phyloP scores from a whole-genome alignment of 2,113 vertebrate genomes.

The Fulmarus glacialis region DNA sequence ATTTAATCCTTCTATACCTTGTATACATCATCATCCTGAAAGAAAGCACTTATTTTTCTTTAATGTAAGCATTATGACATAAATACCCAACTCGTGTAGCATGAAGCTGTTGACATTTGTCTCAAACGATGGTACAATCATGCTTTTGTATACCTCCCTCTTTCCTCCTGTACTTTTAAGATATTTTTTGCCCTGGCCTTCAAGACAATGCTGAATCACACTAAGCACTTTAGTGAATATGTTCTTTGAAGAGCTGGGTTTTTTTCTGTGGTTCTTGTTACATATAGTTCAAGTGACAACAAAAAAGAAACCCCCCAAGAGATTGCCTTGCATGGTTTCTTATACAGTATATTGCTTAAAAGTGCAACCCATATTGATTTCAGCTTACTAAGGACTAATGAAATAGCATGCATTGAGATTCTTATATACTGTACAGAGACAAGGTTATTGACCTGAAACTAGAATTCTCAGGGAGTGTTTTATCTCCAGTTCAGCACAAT shows the following conservation, averaged over 20 bases:
- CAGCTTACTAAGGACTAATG: neutral
- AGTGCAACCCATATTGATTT: neutral
- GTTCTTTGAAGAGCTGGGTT: neutral
- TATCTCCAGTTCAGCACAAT: neutral
- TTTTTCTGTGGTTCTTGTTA: neutral
- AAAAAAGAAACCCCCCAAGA: neutral
- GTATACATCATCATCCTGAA: neutral
- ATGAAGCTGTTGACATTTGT: neutral
- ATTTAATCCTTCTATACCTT: neutral
- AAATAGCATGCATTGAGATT: neutral
- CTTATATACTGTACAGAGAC: neutral
- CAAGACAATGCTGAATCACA: neutral
- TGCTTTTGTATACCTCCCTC: neutral
- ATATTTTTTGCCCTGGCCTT: neutral
- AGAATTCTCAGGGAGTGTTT: neutral
- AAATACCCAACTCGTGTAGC: neutral
- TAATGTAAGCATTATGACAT: neutral
- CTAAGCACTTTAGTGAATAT: neutral
- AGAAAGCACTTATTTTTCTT: neutral
- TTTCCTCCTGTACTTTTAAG: neutral
- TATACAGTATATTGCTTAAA: neutral
- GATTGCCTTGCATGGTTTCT: neutral
- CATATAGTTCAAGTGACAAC: neutral
- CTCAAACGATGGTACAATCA: slow-evolving; percentile 32
- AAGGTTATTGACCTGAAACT: neutral